Percentiles rank a stretch among this genome's conserved stretches.
Evolutionary conservation across 2,888 invertebrate genomes (phyloP).

Genomic region (Drosophila sordidula): DNA sequence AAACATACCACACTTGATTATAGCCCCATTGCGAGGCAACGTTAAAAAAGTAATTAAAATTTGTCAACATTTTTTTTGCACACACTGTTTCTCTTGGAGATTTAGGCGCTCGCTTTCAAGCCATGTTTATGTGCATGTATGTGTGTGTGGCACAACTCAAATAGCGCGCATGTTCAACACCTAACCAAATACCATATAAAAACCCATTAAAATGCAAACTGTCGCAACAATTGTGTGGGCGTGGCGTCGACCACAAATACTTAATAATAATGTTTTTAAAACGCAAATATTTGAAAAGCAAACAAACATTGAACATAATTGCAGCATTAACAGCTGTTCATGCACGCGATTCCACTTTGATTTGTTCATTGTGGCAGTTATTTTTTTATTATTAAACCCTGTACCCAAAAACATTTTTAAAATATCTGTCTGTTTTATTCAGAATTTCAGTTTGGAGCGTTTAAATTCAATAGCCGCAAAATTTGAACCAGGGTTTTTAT

Average conservation of each 20-base stretch:
- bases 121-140: slow-evolving; percentile 1
- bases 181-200: slow-evolving; percentile 52
- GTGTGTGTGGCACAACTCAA: slow-evolving; percentile 20
- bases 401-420: neutral
- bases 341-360: slow-evolving; percentile 19
- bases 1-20: slow-evolving; percentile 75
- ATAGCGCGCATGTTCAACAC: slow-evolving; percentile 38
- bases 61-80: slow-evolving; percentile 64
- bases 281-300: slow-evolving; percentile 42
- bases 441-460: too few relatives aligned
- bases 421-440: neutral
- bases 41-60: slow-evolving; percentile 74
- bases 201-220: slow-evolving; percentile 47
- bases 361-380: slow-evolving; percentile 6
- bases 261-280: slow-evolving; percentile 55
- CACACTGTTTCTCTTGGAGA: slow-evolving; percentile 18
- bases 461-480: too few relatives aligned
- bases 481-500: too few relatives aligned
- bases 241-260: slow-evolving; percentile 34
- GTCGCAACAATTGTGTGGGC: slow-evolving; percentile 29
- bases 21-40: slow-evolving; percentile 49
- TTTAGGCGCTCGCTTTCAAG: slow-evolving; percentile 37
- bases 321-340: slow-evolving; percentile 39
- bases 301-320: slow-evolving; percentile 45
- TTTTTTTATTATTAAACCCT: slow-evolving; percentile 7